Conservation (phyloP, 2,113 vertebrate genomes). For the Campylomormyrus numenius region DNA sequence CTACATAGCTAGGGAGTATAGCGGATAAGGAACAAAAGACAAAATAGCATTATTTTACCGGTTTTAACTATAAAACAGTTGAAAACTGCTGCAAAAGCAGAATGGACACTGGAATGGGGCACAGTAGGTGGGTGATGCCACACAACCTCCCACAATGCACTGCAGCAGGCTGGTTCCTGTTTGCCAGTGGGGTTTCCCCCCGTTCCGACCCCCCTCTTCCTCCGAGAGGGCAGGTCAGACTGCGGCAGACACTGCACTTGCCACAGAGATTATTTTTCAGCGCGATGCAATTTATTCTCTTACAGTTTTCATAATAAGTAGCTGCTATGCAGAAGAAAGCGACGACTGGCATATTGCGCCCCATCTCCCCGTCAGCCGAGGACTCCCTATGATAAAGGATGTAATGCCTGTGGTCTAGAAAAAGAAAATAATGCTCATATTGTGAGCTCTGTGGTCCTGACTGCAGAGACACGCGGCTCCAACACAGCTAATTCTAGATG, state of each 20-base stretch:
- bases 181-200: neutral
- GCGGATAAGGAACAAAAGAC: neutral
- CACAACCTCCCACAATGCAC: neutral
- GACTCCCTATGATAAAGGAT: neutral
- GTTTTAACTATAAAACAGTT: neutral
- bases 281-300: neutral
- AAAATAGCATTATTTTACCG: neutral
- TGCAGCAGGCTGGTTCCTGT: neutral
- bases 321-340: neutral
- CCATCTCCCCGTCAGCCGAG: neutral
- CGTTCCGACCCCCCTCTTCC: neutral
- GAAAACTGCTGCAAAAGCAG: neutral
- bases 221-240: neutral
- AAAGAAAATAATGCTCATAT: neutral
- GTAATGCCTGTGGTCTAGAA: neutral
- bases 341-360: neutral
- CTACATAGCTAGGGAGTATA: neutral
- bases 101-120: neutral
- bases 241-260: neutral
- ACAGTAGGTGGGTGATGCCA: neutral
- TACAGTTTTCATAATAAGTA: constrained; percentile 1
- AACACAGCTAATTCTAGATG: neutral
- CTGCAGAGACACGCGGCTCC: neutral
- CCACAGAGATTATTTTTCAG: constrained; percentile 8
- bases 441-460: neutral